phyloP scores from a whole-genome alignment of 2,113 vertebrate species.

The Muntiacus muntjak region DNA sequence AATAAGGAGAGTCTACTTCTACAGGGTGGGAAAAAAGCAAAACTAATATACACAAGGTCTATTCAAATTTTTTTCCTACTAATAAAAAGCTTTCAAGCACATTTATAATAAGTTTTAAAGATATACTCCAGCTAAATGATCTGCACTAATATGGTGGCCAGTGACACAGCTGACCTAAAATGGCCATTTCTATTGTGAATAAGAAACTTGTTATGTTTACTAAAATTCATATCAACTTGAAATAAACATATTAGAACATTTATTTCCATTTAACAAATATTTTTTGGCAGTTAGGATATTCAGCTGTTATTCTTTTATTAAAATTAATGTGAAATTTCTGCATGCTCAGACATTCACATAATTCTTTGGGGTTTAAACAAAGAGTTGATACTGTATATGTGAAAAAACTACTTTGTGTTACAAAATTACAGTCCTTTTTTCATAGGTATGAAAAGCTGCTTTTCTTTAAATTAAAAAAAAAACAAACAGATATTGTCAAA shows the following conservation, averaged over 20 bases:
- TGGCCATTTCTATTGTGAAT: neutral
- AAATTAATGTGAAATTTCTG: constrained; percentile 74
- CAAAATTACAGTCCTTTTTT: constrained; percentile 67
- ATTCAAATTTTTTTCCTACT: neutral
- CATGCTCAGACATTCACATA: constrained; percentile 66
- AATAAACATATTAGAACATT: constrained; percentile 21
- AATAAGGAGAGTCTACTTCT: neutral
- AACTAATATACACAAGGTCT: neutral
- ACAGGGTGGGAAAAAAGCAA: neutral
- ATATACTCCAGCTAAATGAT: neutral
- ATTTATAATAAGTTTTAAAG: neutral
- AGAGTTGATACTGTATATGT: constrained; percentile 44
- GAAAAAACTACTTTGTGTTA: constrained; percentile 43
- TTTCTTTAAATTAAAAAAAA: constrained; percentile 44
- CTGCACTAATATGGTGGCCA: neutral
- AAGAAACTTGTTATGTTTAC: neutral
- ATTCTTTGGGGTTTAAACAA: constrained; percentile 60
- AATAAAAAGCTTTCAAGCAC: neutral
- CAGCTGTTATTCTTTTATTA: constrained; percentile 55
- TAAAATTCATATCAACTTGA: constrained; percentile 31
- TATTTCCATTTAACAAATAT: constrained; percentile 46
- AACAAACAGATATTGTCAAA: constrained; percentile 55
- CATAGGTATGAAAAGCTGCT: constrained; percentile 44
- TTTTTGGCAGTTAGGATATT: constrained; percentile 40
- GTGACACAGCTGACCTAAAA: neutral